A percentile compares a stretch with the other conserved stretches of the same genome.
Evolutionary conservation across 2,888 invertebrate species (phyloP).

Genomic region (Tinea semifulvella): DNA sequence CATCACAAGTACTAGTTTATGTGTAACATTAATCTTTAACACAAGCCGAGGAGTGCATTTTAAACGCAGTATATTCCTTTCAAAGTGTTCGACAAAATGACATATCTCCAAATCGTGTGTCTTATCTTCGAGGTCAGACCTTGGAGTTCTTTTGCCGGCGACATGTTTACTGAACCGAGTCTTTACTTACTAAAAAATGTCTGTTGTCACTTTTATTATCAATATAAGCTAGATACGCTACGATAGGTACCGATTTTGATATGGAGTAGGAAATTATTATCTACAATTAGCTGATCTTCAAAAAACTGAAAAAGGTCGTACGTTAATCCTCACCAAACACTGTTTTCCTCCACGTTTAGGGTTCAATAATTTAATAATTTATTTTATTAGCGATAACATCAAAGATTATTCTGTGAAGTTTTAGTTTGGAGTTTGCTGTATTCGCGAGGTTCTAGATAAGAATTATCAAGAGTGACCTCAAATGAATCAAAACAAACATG

Average conservation of each 20-base stretch:
- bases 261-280: no score
- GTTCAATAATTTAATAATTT: no score
- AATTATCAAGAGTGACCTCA: conserved; percentile 9
- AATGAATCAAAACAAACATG: conserved; percentile 11
- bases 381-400: not conserved
- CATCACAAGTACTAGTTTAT: no score
- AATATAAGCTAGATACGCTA: not conserved
- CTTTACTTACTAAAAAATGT: conserved; percentile 33
- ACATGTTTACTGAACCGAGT: conserved; percentile 41
- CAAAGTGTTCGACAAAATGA: conserved; percentile 11
- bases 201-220: not conserved
- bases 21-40: no score
- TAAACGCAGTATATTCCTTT: not conserved
- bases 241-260: not conserved
- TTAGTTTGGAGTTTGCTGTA: not conserved
- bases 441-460: conserved; percentile 9
- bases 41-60: conserved; percentile 8
- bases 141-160: conserved; percentile 49
- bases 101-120: conserved; percentile 50
- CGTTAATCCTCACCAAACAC: no score
- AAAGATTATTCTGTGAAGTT: no score
- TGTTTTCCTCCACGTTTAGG: no score
- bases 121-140: conserved; percentile 59
- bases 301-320: no score
- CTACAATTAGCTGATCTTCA: no score